phyloP scores from a whole-genome alignment of 1,140 invertebrate species.

The Bombus affinis region DNA sequence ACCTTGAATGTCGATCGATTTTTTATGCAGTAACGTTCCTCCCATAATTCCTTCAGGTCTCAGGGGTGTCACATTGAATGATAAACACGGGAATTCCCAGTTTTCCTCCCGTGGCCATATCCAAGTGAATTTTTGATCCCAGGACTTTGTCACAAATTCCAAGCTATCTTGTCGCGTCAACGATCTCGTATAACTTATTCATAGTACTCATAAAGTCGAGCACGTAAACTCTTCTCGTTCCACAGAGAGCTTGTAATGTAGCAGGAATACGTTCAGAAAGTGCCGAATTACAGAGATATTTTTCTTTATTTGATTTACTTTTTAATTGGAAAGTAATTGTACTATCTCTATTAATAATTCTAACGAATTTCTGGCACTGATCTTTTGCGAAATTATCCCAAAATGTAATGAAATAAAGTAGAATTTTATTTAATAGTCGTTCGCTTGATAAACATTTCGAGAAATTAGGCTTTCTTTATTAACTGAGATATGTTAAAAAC shows the following conservation, averaged over 20 bases:
- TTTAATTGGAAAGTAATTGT: not conserved
- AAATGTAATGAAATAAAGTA: too few species aligned
- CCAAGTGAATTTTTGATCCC: conserved; percentile 71
- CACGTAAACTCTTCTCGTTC: conserved; percentile 56
- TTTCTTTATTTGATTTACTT: not conserved
- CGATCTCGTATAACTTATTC: conserved; percentile 69
- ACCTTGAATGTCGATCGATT: not conserved
- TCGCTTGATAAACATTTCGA: too few species aligned
- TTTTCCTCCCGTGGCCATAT: not conserved
- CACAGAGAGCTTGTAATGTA: too few species aligned
- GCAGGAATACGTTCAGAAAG: not conserved
- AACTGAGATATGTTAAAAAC: not conserved
- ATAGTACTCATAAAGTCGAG: conserved; percentile 64
- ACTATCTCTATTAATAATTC: too few species aligned
- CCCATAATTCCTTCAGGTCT: not conserved
- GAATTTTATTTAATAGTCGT: too few species aligned
- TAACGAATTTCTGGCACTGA: too few species aligned
- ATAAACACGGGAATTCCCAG: conserved; percentile 34
- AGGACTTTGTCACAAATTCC: conserved; percentile 9
- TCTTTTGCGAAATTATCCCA: too few species aligned
- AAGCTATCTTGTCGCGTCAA: conserved; percentile 31
- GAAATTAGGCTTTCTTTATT: not conserved
- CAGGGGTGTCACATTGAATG: not conserved
- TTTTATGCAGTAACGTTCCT: not conserved
- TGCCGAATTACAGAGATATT: not conserved